Evolutionary conservation across 2,888 invertebrate genomes (phyloP).

Genomic region (Dendrolimus houi): DNA sequence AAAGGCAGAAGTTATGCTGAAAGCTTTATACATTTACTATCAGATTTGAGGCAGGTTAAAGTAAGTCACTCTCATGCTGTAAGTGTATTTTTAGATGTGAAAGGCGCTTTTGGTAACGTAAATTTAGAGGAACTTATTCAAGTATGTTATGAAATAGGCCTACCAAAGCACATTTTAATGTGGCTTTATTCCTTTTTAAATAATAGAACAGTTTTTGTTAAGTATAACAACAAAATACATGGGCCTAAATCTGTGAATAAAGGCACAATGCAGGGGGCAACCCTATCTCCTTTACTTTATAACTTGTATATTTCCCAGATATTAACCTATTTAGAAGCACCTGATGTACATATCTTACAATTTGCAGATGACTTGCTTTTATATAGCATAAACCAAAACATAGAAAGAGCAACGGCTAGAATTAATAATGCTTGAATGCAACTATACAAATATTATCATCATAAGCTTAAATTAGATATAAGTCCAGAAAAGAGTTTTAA

Average conservation of each 20-base stretch:
- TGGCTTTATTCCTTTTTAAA: constrained; percentile 1
- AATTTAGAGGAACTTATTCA: neutral
- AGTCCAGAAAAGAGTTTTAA: constrained; percentile 1
- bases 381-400: neutral
- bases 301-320: neutral
- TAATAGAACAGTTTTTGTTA: no score
- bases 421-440: neutral
- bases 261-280: constrained; percentile 4
- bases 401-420: no score
- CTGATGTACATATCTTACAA: no score
- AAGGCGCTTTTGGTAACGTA: constrained; percentile 2
- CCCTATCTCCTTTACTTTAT: constrained; percentile 2
- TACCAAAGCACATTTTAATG: neutral
- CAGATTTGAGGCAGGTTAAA: constrained; percentile 3
- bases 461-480: neutral
- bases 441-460: neutral
- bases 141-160: neutral
- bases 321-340: no score
- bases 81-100: constrained; percentile 1
- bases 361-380: no score
- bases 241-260: neutral
- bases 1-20: constrained; percentile 8
- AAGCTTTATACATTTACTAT: constrained; percentile 4
- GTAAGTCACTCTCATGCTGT: constrained; percentile 1
- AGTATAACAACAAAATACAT: no score